Conservation (phyloP, 2,888 invertebrate species). For the Apamea crenata region DNA sequence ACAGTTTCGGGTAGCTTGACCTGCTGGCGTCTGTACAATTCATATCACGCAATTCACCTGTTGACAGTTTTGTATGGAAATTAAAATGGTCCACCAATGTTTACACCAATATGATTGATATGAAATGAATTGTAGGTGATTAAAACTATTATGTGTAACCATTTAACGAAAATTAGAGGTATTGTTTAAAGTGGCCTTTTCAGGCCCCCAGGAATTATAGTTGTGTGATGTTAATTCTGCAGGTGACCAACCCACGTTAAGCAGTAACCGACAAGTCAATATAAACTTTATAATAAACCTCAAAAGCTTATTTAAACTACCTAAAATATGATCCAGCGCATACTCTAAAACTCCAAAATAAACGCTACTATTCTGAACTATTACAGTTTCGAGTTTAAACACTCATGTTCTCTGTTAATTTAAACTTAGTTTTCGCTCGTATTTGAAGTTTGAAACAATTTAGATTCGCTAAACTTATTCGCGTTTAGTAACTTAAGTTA, state of each 20-base stretch:
- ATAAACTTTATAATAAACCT: slow-evolving; percentile 28
- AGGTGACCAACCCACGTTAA: neutral
- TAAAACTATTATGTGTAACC: too few relatives aligned
- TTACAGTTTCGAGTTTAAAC: slow-evolving; percentile 59
- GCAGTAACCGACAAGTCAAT: neutral
- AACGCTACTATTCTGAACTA: slow-evolving; percentile 44
- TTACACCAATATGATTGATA: too few relatives aligned
- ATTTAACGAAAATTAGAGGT: too few relatives aligned
- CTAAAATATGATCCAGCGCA: slow-evolving; percentile 33
- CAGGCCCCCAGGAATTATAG: neutral
- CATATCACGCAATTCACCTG: too few relatives aligned
- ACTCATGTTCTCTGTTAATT: slow-evolving; percentile 63
- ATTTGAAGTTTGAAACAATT: slow-evolving; percentile 70
- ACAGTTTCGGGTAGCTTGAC: too few relatives aligned
- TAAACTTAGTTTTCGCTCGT: slow-evolving; percentile 60
- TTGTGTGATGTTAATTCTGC: neutral
- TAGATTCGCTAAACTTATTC: slow-evolving; percentile 69
- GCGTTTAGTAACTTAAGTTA: slow-evolving; percentile 41
- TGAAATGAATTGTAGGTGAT: too few relatives aligned
- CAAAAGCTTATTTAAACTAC: neutral
- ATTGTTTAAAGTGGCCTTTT: too few relatives aligned
- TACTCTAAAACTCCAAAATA: slow-evolving; percentile 45
- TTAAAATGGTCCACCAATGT: too few relatives aligned
- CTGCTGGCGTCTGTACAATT: too few relatives aligned
- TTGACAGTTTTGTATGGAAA: too few relatives aligned